phyloP scores from a whole-genome alignment of 2,113 vertebrate genomes.

The Ophiodon elongatus region DNA sequence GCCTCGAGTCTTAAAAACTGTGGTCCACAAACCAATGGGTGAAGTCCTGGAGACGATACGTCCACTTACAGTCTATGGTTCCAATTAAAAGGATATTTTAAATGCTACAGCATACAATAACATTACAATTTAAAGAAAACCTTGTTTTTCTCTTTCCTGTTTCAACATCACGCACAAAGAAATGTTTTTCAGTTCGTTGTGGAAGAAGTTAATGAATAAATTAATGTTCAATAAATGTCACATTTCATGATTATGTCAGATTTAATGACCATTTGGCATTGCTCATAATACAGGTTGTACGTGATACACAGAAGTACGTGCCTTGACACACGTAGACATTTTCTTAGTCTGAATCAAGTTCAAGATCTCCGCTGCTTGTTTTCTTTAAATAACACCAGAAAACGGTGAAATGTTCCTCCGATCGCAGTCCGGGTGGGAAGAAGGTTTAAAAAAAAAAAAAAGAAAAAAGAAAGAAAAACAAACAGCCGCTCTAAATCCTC shows the following conservation, averaged over 20 bases:
- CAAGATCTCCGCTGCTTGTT: neutral
- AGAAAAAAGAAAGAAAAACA: too few species aligned
- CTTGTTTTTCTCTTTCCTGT: neutral
- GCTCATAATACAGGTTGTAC: neutral
- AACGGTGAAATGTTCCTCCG: neutral
- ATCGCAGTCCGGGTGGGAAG: neutral
- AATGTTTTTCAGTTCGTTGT: neutral
- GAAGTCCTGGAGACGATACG: neutral
- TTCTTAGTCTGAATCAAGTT: neutral
- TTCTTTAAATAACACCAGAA: neutral
- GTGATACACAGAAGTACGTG: neutral
- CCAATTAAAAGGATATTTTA: too few species aligned
- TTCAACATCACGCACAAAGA: neutral
- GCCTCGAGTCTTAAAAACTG: too few species aligned
- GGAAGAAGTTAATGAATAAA: slow-evolving; percentile 10
- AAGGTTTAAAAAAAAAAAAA: neutral
- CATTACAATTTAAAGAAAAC: too few species aligned
- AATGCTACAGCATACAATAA: neutral
- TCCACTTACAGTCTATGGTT: too few species aligned
- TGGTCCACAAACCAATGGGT: neutral
- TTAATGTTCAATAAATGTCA: slow-evolving; percentile 5
- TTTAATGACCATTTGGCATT: slow-evolving; percentile 22
- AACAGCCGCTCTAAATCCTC: slow-evolving; percentile 86
- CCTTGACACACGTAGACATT: neutral
- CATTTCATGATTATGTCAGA: neutral